A percentile compares a stretch with the other conserved stretches of the same genome.
Conservation (phyloP, 2,113 vertebrate genomes). For the Callionymus lyra region DNA sequence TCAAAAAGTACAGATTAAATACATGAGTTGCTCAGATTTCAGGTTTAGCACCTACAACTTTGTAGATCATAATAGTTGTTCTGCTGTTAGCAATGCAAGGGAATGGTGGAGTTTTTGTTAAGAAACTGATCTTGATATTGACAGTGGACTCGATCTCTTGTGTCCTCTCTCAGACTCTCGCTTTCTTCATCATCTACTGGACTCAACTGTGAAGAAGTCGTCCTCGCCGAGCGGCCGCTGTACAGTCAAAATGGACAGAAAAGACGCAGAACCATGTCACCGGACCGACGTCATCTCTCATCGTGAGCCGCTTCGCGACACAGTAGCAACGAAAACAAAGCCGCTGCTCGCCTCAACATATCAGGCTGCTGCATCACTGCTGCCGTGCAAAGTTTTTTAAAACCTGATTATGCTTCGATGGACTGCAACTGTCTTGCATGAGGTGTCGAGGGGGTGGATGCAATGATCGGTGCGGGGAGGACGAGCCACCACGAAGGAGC, state of each 20-base stretch:
- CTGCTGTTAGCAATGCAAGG: no score
- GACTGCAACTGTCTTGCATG: constrained; percentile 48
- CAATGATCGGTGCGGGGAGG: constrained; percentile 18
- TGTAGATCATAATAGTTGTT: no score
- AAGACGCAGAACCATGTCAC: constrained; percentile 14
- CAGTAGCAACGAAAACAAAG: constrained; percentile 36
- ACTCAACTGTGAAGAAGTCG: constrained; percentile 62
- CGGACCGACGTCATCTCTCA: constrained; percentile 20
- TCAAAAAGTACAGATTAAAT: no score
- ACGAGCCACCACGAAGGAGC: constrained; percentile 45
- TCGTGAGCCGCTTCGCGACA: constrained; percentile 10
- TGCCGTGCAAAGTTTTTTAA: no score
- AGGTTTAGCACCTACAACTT: no score
- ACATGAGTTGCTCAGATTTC: no score
- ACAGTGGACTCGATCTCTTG: no score
- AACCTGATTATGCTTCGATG: no score
- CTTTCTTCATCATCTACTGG: constrained; percentile 54
- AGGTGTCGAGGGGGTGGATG: constrained; percentile 9
- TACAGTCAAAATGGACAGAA: constrained; percentile 22
- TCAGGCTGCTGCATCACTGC: constrained; percentile 14
- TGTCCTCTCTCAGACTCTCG: constrained; percentile 47
- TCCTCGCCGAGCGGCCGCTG: constrained; percentile 30
- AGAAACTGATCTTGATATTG: no score
- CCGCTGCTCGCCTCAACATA: constrained; percentile 29
- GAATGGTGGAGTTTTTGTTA: no score